Evolutionary conservation across 2,888 invertebrate genomes (phyloP), one percentile per base, ranked within the genome.

Genomic region (Orgyia antiqua): DNA sequence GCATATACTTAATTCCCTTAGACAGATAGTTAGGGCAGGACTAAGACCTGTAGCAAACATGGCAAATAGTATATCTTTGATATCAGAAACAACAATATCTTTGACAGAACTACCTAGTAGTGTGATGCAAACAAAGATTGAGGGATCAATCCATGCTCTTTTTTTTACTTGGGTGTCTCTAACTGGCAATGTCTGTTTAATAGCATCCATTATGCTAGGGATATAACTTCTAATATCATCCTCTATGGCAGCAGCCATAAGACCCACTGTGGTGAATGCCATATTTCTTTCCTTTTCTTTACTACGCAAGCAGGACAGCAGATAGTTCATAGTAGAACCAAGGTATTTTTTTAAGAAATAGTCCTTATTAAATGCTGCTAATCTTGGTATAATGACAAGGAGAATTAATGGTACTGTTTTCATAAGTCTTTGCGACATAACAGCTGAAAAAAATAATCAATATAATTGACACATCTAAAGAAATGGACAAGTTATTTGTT

Each of bases 31-130:
- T 34, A 99, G 83, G 0, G 97, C 93, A 6, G 95, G 93, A 51
- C 96, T 95, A 0, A 99, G 87, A 0, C 98, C 97, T 4, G 96
- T 95, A 1, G 94, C 92, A 64, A 98, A 90, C 94, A 99, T 97
- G 25, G 94, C 92, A 47, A 97, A 97, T 13, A 99, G 79, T 23
- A 98, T 88, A 36, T 94, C 94, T 35, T 91, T 91, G 3, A 98
- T 93, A 51, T 96, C 95, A 47, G 87, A 78, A 4, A 91, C 89
- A 8, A 96, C 93, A 17, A 91, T 88, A 12, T 92, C 90, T 43
- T 93, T 93, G 0, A 97, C 93, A 1, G 98, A 95, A 68, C 95
- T 92, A 1, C 95, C 95, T 4, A 99, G 76, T 45, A 98, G 88
- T 13, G 97, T 96, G 11, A 99, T 93, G 68, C 98, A 99, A 13